Conservation (phyloP, 2,888 invertebrate species). For the Ashinkailepas kermadecensis region DNA sequence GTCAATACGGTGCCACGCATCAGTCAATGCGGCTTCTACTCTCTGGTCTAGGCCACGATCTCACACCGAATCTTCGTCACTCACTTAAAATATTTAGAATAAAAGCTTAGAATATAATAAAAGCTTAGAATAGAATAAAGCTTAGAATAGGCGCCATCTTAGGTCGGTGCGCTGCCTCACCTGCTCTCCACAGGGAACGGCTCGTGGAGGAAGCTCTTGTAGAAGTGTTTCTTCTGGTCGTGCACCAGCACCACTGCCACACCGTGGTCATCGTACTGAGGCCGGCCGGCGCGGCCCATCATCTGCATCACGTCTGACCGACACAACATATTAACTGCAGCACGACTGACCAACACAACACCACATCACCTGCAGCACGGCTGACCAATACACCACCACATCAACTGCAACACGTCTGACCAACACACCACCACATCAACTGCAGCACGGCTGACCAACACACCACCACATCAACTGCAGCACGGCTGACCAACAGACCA, state of each 20-base stretch:
- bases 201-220: slow-evolving; percentile 97
- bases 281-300: slow-evolving; percentile 98
- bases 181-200: slow-evolving; percentile 97
- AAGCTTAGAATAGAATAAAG: too few species aligned
- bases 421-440: slow-evolving; percentile 99
- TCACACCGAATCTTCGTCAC: too few species aligned
- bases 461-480: too few species aligned
- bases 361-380: slow-evolving; percentile 99
- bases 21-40: too few species aligned
- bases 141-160: too few species aligned
- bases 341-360: slow-evolving; percentile 90
- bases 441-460: slow-evolving; percentile 61
- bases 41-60: too few species aligned
- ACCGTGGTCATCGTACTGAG: slow-evolving; percentile 91
- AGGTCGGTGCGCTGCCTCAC: slow-evolving; percentile 35
- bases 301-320: slow-evolving; percentile 73
- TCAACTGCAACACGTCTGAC: slow-evolving; percentile 56
- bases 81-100: too few species aligned
- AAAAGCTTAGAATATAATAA: too few species aligned
- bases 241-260: slow-evolving; percentile 64
- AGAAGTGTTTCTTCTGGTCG: slow-evolving; percentile 96
- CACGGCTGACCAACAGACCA: too few species aligned
- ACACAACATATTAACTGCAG: neutral
- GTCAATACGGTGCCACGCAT: too few species aligned
- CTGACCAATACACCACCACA: slow-evolving; percentile 23